Percentiles rank a stretch among this genome's conserved stretches.
These are phyloP conservation scores for Poecilia wingei DNA, from an alignment of 2,797 vertebrate genomes.

Conservation along the genomic window DNA sequence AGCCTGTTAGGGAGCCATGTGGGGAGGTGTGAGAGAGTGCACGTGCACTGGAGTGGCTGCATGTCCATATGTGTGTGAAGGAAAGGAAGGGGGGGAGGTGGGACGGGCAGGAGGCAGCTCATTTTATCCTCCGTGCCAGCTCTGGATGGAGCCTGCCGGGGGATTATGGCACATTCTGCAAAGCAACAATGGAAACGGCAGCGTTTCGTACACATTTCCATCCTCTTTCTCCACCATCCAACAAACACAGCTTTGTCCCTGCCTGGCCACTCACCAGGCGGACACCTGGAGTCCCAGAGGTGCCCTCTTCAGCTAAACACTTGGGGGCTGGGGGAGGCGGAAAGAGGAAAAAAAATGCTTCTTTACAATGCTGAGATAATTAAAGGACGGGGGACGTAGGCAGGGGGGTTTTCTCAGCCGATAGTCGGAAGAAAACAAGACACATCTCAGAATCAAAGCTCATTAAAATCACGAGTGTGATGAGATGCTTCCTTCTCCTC, in stretches of 20 bases:
- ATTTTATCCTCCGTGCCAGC: constrained; percentile 76
- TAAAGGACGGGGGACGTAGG: constrained; percentile 48
- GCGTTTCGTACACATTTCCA: constrained; percentile 81
- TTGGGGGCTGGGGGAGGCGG: constrained; percentile 8
- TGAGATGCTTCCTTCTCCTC: constrained; percentile 55
- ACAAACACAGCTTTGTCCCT: constrained; percentile 83
- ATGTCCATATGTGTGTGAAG: constrained; percentile 71
- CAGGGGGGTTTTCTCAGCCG: constrained; percentile 51
- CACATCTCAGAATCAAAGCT: constrained; percentile 68
- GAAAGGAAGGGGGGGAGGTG: constrained; percentile 54
- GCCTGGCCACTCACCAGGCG: constrained; percentile 79
- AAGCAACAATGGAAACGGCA: constrained; percentile 84
- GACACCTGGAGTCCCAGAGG: constrained; percentile 76
- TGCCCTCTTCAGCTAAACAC: constrained; percentile 66
- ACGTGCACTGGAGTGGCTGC: constrained; percentile 56
- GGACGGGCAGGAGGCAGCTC: constrained; percentile 67
- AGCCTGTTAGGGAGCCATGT: constrained; percentile 79
- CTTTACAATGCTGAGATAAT: constrained; percentile 74
- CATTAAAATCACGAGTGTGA: constrained; percentile 71
- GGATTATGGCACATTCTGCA: constrained; percentile 86
- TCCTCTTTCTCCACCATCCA: constrained; percentile 71
- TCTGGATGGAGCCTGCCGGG: constrained; percentile 84
- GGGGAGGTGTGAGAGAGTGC: constrained; percentile 62
- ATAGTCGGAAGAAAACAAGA: constrained; percentile 62
- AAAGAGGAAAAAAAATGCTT: constrained; percentile 24